These are phyloP conservation scores for Odontophorus gujanensis DNA, from an alignment of 2,113 vertebrate genomes.

Conservation along the genomic window DNA sequence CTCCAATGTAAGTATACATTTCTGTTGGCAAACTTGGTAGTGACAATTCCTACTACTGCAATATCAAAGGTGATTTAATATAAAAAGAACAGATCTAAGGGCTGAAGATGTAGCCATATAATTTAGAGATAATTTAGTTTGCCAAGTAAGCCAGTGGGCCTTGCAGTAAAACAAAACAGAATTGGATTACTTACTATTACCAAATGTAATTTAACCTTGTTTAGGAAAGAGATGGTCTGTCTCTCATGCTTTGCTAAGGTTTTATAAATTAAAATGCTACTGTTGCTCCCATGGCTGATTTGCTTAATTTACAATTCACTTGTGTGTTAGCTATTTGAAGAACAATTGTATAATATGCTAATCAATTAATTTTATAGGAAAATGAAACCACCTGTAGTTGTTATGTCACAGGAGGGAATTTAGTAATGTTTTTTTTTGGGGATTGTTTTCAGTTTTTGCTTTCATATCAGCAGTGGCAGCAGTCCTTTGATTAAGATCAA, in stretches of 20 bases:
- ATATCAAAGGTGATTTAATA: background rate
- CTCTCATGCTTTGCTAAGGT: constrained; percentile 17
- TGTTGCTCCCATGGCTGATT: background rate
- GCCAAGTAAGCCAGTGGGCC: background rate
- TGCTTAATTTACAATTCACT: constrained; percentile 15
- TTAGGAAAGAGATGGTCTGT: constrained; percentile 7
- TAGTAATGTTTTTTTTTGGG: background rate
- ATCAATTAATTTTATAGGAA: constrained; percentile 4
- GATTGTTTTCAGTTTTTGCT: background rate
- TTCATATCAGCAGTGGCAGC: constrained; percentile 3
- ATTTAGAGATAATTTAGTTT: constrained; percentile 14
- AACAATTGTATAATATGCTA: background rate
- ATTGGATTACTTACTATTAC: constrained; percentile 46
- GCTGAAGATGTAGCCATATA: background rate
- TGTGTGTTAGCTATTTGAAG: background rate
- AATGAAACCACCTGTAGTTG: background rate
- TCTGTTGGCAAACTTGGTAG: background rate
- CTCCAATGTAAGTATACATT: background rate
- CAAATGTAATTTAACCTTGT: constrained; percentile 21
- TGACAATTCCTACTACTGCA: background rate
- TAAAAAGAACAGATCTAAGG: background rate
- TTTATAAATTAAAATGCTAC: constrained; percentile 29
- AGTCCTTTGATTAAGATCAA: constrained; percentile 57
- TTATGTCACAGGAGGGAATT: background rate
- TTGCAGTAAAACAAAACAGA: constrained; percentile 32